A percentile compares a stretch with the other conserved stretches of the same genome.
Evolutionary conservation across 2,113 vertebrate species (phyloP).

Genomic region (Rhinolophus sinicus): DNA sequence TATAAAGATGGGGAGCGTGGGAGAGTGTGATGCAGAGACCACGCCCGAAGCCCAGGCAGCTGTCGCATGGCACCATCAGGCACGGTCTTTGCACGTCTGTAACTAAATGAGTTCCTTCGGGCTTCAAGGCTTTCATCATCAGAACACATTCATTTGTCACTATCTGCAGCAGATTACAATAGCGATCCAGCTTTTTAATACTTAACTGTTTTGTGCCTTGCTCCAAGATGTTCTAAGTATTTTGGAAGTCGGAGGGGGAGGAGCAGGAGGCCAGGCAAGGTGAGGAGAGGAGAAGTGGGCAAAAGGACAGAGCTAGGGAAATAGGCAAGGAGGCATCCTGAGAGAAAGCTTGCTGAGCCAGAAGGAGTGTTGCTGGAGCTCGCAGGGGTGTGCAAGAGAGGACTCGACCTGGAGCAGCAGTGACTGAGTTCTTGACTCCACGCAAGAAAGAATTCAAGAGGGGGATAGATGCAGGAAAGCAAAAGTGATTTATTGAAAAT

Average conservation of each 20-base stretch:
- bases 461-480: too few species aligned
- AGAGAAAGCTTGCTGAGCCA: neutral
- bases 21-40: accelerated
- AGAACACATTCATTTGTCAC: neutral
- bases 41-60: neutral
- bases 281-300: neutral
- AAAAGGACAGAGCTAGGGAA: neutral
- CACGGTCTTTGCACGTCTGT: neutral
- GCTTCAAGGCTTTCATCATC: neutral
- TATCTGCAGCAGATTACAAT: neutral
- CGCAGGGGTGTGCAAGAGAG: too few species aligned
- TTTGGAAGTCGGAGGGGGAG: neutral
- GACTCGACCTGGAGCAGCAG: too few species aligned
- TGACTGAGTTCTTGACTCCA: too few species aligned
- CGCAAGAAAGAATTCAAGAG: too few species aligned
- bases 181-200: neutral
- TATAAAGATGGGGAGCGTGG: neutral
- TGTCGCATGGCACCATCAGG: accelerated
- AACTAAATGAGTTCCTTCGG: neutral
- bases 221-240: neutral
- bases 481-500: too few species aligned
- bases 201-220: neutral
- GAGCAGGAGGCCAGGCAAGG: neutral
- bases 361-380: neutral
- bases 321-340: neutral